Base-by-base conservation (phyloP, 1,140 invertebrate species). In the Portunus trituberculatus region DNA sequence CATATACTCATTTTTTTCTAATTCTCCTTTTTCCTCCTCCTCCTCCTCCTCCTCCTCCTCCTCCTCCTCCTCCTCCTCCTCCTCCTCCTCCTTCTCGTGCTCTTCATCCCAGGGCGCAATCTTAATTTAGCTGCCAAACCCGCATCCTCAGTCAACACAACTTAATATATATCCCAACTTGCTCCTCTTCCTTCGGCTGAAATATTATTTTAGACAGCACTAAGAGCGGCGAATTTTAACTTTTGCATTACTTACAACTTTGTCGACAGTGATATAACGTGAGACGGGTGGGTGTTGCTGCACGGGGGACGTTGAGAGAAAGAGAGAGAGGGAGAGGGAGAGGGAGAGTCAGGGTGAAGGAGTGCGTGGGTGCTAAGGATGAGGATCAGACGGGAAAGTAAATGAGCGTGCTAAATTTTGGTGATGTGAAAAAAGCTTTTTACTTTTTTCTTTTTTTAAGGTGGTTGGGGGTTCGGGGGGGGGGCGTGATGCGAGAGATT, bases 171-270 rank as follows among this genome's bases (percentile, higher is more conserved):
- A 7, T 20, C 67, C n/a, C 67, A 76, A 76, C 20, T 76, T 76
- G 67, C 67, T 76, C 67, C 52, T 59, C 52, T 20, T 59, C 52
- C 12, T n/a, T 59, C 52, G 52, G 12, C 67, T 76, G 25, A 76
- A 25, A n/a, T 76, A 76, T 76, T 76, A n/a, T 76, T 76, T 76
- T 76, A n/a, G 67, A 76, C 67, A 76, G 25, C 67, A n/a, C 20
- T 25, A 76, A 76, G 6, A n/a, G 67, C 67, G 16, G 20, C 67
- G 67, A 76, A 76, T 76, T 76, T 76, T 76, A 76, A 76, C 67
- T 76, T 76, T 76, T 76, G 67, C 67, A 76, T 76, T 76, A 76
- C 67, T 76, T 76, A 76, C 8, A 76, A 76, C 67, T 76, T 76
- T 25, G 67, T 7, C 20, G 67, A 76, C 67, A 76, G 67, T 76